A percentile compares a stretch with the other conserved stretches of the same genome.
Evolutionary conservation across 2,113 vertebrate species (phyloP).

Genomic region (Forbesichthys agassizii): DNA sequence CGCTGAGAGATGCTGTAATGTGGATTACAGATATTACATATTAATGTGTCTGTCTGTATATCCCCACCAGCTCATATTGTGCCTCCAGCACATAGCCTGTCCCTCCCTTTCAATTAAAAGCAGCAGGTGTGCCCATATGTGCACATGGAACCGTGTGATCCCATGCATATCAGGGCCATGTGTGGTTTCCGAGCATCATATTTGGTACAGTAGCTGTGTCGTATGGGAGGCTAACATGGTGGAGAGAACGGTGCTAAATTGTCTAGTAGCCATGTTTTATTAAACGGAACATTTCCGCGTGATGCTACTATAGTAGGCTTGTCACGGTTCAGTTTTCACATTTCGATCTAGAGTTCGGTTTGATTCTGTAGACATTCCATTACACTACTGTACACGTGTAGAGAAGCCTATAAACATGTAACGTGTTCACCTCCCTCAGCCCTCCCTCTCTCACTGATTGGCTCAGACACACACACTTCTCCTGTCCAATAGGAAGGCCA

Average conservation of each 20-base stretch:
- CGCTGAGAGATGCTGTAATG: no score
- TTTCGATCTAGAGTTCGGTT: no score
- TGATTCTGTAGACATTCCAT: no score
- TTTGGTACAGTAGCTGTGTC: neutral
- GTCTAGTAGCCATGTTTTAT: neutral
- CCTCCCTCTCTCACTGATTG: no score
- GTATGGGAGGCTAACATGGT: neutral
- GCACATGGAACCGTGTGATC: neutral
- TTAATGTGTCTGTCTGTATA: conserved; percentile 13
- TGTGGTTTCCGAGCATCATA: conserved; percentile 1
- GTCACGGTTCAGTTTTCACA: neutral
- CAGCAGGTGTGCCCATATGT: neutral
- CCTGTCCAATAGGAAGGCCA: no score
- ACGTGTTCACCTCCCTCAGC: no score
- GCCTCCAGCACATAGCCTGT: conserved; percentile 13
- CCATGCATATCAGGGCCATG: neutral
- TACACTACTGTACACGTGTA: no score
- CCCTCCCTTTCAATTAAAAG: conserved; percentile 22
- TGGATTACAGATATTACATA: neutral
- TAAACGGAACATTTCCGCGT: neutral
- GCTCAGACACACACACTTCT: no score
- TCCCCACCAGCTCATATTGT: conserved; percentile 14
- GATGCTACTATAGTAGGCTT: neutral
- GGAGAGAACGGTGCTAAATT: neutral
- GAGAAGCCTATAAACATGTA: no score